phyloP scores from a whole-genome alignment of 2,888 invertebrate species.

The Empis livida region DNA sequence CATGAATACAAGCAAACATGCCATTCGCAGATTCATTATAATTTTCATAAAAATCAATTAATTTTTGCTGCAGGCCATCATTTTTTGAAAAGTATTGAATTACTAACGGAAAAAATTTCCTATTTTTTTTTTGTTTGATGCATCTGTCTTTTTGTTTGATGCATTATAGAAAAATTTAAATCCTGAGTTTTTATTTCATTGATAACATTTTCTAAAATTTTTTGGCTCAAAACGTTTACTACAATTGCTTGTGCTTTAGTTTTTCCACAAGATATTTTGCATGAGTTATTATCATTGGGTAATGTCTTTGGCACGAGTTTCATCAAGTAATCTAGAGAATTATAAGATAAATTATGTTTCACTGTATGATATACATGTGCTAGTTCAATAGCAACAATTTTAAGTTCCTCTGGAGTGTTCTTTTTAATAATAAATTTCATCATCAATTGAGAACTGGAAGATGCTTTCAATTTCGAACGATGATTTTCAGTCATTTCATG shows the following conservation, averaged over 20 bases:
- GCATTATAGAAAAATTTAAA: no score
- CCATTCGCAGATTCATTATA: background rate
- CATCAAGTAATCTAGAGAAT: slow-evolving; percentile 1
- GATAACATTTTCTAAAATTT: no score
- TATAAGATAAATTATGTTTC: slow-evolving; percentile 1
- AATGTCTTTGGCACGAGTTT: slow-evolving; percentile 1
- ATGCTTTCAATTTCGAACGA: no score
- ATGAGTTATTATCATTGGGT: background rate
- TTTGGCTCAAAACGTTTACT: no score
- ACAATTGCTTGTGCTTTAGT: no score
- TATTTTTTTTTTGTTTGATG: background rate
- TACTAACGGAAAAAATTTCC: background rate
- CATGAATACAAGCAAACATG: background rate
- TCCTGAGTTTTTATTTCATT: no score
- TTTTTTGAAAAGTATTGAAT: background rate
- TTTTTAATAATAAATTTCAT: background rate
- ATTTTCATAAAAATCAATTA: slow-evolving; percentile 1
- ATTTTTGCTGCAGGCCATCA: no score
- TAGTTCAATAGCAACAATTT: no score
- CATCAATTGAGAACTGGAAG: background rate
- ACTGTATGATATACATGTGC: background rate
- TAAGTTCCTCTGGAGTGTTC: background rate
- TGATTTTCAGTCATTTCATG: background rate
- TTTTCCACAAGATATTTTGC: background rate
- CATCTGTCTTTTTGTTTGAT: background rate